phyloP scores from a whole-genome alignment of 53 echinoderm and acorn worm genomes.

The Crossaster papposus region DNA sequence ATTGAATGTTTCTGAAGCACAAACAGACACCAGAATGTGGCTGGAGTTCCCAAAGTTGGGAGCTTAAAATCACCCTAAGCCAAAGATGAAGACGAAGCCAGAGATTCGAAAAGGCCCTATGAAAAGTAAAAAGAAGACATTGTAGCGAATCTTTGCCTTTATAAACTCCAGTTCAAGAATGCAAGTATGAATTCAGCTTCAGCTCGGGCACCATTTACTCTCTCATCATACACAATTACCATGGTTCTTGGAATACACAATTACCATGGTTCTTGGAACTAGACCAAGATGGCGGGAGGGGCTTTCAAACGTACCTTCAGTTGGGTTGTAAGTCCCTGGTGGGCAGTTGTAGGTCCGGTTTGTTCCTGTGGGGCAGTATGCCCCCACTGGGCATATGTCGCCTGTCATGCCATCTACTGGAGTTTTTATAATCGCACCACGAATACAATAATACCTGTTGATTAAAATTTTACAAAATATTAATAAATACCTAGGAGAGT shows the following conservation, averaged over 20 bases:
- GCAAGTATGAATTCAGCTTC: no score
- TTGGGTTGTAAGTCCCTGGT: slow-evolving; percentile 96
- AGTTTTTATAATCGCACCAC: slow-evolving; percentile 71
- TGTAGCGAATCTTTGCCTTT: no score
- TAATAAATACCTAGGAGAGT: not conserved
- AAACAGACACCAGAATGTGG: no score
- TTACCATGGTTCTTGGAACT: not conserved
- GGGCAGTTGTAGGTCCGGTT: slow-evolving; percentile 92
- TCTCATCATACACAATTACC: not conserved
- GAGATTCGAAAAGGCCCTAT: no score
- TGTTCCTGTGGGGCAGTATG: slow-evolving; percentile 87
- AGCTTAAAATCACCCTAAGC: no score
- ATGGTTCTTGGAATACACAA: not conserved
- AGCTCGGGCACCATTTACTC: no score
- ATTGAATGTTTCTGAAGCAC: no score
- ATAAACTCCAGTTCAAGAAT: no score
- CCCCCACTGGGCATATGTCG: slow-evolving; percentile 86
- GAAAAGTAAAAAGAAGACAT: no score
- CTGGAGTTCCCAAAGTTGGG: no score
- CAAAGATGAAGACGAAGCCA: no score
- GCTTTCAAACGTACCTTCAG: slow-evolving; percentile 68
- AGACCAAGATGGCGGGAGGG: not conserved
- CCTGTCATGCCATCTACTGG: slow-evolving; percentile 88
- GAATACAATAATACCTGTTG: slow-evolving; percentile 80
- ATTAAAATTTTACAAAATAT: not conserved